Percentiles rank a stretch among this genome's conserved stretches.
Conservation (phyloP, 35 echinoderm and acorn worm genomes). For the Stichopus chloronotus region DNA sequence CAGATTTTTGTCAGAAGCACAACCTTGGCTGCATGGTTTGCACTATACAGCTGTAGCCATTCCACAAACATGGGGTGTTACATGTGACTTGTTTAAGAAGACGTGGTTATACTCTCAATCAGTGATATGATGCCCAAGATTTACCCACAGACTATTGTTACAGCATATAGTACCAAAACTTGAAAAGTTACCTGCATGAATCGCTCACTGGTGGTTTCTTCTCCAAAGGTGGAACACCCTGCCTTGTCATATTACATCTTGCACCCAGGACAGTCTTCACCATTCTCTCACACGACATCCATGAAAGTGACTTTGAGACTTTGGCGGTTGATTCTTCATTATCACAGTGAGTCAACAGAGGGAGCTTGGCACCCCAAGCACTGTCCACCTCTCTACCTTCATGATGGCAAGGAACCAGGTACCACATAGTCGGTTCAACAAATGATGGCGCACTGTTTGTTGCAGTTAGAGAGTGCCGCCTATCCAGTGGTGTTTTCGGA, state of each 20-base stretch:
- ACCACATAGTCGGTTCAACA: neutral
- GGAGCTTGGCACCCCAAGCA: neutral
- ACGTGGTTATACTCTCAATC: neutral
- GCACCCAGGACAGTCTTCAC: neutral
- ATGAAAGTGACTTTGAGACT: neutral
- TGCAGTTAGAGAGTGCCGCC: neutral
- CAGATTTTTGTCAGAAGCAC: neutral
- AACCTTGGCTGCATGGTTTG: neutral
- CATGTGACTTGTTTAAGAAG: neutral
- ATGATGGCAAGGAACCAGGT: neutral
- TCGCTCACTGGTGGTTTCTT: neutral
- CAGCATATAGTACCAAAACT: neutral
- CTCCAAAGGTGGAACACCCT: neutral
- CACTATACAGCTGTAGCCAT: neutral
- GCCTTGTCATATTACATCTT: neutral
- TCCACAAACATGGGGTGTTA: neutral
- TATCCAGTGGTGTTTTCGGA: neutral
- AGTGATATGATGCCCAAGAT: neutral
- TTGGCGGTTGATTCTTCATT: neutral
- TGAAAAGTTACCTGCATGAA: slow-evolving; percentile 11
- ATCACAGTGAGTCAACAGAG: neutral
- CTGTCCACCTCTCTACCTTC: neutral
- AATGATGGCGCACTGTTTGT: neutral
- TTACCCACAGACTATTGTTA: neutral
- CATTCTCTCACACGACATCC: slow-evolving; percentile 14